phyloP scores from a whole-genome alignment of 2,888 invertebrate species.

The Spilosoma lubricipeda region DNA sequence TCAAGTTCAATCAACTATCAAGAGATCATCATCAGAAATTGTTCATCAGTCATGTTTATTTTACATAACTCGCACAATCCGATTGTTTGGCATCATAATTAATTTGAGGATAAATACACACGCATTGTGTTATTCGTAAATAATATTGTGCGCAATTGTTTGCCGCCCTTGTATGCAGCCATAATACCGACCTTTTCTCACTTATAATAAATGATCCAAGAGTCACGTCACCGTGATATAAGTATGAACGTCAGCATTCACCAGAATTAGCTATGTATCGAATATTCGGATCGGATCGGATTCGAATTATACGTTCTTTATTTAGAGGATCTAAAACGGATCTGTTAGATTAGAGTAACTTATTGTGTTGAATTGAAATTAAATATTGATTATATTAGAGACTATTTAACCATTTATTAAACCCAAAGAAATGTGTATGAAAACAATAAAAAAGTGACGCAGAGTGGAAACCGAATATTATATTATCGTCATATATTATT shows the following conservation, averaged over 20 bases:
- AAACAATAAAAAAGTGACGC: no score
- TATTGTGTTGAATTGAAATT: no score
- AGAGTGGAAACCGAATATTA: no score
- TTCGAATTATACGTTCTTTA: no score
- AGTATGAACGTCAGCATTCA: background rate
- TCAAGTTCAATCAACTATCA: background rate
- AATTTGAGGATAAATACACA: constrained; percentile 1
- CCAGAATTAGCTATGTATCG: background rate
- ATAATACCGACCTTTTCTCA: background rate
- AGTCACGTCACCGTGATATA: background rate
- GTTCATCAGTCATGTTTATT: background rate
- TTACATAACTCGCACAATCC: background rate
- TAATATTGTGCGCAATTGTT: background rate
- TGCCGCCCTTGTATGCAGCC: background rate
- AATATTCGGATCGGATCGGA: background rate
- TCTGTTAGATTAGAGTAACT: no score
- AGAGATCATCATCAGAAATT: background rate
- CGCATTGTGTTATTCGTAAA: background rate
- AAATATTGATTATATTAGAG: no score
- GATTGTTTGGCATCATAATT: constrained; percentile 4
- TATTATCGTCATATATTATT: no score
- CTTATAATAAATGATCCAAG: background rate
- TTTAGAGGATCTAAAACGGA: no score
- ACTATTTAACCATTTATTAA: no score
- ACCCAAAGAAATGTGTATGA: no score